Percentiles rank a stretch among this genome's conserved stretches.
These are phyloP conservation scores for Eueides isabella DNA, from an alignment of 1,140 invertebrate genomes.

Conservation along the genomic window DNA sequence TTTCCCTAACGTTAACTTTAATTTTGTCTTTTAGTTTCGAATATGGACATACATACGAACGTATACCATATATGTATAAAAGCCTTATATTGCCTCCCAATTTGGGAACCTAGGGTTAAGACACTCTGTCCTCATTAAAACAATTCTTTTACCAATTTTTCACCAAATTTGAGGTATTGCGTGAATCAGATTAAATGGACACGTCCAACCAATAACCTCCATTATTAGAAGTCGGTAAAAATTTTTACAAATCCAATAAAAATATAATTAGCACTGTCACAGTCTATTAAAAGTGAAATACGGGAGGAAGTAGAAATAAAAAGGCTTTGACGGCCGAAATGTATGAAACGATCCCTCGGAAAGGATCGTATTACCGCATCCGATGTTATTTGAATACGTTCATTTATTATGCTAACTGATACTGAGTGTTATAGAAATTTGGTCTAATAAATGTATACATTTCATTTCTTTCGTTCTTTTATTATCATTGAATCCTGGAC, in stretches of 20 bases:
- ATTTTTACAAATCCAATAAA: not conserved
- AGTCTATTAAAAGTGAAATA: not conserved
- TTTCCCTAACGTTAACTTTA: no score
- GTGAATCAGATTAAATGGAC: no score
- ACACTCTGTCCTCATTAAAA: no score
- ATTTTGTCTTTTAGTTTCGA: no score
- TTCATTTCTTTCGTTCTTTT: not conserved
- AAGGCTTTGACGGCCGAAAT: conserved; percentile 13
- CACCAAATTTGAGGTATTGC: no score
- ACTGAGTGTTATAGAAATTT: not conserved
- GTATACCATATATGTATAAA: no score
- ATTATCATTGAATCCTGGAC: no score
- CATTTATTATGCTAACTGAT: conserved; percentile 11
- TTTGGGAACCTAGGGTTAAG: no score
- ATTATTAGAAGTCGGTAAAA: no score
- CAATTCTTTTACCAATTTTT: no score
- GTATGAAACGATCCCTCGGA: conserved; percentile 11
- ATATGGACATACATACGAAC: no score
- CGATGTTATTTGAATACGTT: conserved; percentile 10
- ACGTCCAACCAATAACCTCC: not conserved
- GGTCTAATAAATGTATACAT: not conserved
- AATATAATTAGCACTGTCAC: conserved; percentile 5
- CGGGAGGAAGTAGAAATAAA: conserved; percentile 1
- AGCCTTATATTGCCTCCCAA: no score
- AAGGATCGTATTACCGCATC: not conserved